These are phyloP conservation scores for Carlito syrichta DNA, from an alignment of 2,113 vertebrate genomes.

Conservation along the genomic window DNA sequence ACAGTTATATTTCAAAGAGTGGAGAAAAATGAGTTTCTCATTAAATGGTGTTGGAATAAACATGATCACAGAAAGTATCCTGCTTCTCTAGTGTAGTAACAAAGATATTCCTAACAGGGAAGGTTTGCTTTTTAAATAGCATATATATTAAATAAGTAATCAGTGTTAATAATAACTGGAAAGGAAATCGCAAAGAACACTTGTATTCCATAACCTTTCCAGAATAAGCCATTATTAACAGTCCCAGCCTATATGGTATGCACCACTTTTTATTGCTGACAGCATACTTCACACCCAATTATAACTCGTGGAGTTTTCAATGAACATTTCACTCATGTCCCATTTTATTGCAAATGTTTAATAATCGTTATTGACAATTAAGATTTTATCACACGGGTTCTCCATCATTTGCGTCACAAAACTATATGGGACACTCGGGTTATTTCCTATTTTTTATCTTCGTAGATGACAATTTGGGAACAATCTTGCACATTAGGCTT, in stretches of 20 bases:
- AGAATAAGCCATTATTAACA: background rate
- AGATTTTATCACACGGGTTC: background rate
- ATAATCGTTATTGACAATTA: background rate
- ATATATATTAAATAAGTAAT: background rate
- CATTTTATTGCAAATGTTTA: background rate
- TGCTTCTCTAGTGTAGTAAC: background rate
- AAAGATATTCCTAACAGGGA: background rate
- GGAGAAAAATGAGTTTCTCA: background rate
- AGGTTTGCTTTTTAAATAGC: background rate
- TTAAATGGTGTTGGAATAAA: background rate
- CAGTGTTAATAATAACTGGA: background rate
- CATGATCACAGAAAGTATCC: background rate
- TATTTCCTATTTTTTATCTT: background rate
- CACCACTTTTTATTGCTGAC: background rate
- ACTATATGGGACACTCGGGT: background rate
- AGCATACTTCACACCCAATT: background rate
- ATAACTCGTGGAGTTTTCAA: background rate
- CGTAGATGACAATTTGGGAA: background rate
- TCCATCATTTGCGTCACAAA: background rate
- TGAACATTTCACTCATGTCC: background rate
- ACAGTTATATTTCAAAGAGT: background rate
- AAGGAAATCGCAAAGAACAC: background rate
- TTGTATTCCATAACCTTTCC: background rate
- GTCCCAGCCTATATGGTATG: background rate
- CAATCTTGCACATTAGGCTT: background rate